Conservation (phyloP, 2,113 vertebrate species). For the Dipodomys spectabilis region DNA sequence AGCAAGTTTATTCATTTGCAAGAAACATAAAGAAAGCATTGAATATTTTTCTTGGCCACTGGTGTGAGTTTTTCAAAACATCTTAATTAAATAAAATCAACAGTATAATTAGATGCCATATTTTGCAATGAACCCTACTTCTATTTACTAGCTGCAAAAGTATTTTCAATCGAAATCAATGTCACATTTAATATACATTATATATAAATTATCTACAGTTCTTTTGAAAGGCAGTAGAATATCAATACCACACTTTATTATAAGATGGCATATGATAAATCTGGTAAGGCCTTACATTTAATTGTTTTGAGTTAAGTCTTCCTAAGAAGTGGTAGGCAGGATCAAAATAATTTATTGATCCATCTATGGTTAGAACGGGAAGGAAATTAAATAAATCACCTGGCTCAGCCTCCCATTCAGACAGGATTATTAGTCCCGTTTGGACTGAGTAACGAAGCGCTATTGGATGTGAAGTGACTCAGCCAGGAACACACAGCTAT, state of each 20-base stretch:
- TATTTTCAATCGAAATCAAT: neutral
- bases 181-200: neutral
- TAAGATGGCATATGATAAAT: neutral
- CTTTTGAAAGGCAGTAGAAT: neutral
- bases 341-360: neutral
- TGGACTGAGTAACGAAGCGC: too few relatives aligned
- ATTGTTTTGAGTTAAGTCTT: neutral
- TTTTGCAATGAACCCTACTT: neutral
- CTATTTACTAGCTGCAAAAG: neutral
- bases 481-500: neutral
- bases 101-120: too few relatives aligned
- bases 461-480: neutral
- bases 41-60: too few relatives aligned
- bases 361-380: neutral
- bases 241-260: neutral
- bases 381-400: neutral
- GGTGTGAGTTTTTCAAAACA: neutral
- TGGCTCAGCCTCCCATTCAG: neutral
- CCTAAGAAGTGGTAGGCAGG: neutral
- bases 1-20: slow-evolving; percentile 12
- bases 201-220: neutral
- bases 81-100: neutral
- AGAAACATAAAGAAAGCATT: neutral
- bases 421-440: neutral
- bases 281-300: neutral